phyloP scores from a whole-genome alignment of 2,113 vertebrate genomes.

The Corythoichthys intestinalis region DNA sequence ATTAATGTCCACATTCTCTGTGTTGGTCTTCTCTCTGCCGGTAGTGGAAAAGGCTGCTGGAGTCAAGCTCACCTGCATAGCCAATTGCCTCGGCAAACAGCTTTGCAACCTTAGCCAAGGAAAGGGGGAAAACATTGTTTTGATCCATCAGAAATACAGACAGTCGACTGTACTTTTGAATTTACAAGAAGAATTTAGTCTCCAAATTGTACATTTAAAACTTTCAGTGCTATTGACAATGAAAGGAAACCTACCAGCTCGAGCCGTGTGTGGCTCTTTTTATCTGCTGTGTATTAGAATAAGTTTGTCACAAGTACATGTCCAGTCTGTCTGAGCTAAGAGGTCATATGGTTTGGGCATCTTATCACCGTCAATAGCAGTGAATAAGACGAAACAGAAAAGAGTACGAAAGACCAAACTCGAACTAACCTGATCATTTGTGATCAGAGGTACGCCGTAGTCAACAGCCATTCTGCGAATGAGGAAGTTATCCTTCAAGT shows the following conservation, averaged over 20 bases:
- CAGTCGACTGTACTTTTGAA: background rate
- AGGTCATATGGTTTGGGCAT: too few relatives aligned
- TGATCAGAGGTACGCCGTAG: slow-evolving; percentile 85
- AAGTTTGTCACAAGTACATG: too few relatives aligned
- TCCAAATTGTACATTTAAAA: too few relatives aligned
- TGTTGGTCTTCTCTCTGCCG: slow-evolving; percentile 64
- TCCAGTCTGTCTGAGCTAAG: too few relatives aligned
- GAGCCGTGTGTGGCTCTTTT: too few relatives aligned
- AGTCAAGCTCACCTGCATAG: slow-evolving; percentile 79
- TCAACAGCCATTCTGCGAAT: slow-evolving; percentile 90
- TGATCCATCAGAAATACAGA: background rate
- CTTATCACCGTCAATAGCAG: too few relatives aligned
- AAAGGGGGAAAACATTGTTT: background rate
- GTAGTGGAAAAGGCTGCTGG: slow-evolving; percentile 92
- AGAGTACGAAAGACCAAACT: background rate
- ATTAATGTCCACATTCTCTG: slow-evolving; percentile 25
- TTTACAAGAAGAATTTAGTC: background rate
- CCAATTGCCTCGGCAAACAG: slow-evolving; percentile 87
- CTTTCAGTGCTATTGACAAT: too few relatives aligned
- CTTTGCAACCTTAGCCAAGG: slow-evolving; percentile 66
- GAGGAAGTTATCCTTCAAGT: slow-evolving; percentile 83
- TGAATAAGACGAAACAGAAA: background rate
- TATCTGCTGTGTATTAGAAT: too few relatives aligned
- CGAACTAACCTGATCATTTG: slow-evolving; percentile 84
- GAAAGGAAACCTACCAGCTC: too few relatives aligned